A percentile compares a stretch with the other conserved stretches of the same genome.
phyloP scores from a whole-genome alignment of 1,140 invertebrate species.

The Caenorhabditis inopinata region DNA sequence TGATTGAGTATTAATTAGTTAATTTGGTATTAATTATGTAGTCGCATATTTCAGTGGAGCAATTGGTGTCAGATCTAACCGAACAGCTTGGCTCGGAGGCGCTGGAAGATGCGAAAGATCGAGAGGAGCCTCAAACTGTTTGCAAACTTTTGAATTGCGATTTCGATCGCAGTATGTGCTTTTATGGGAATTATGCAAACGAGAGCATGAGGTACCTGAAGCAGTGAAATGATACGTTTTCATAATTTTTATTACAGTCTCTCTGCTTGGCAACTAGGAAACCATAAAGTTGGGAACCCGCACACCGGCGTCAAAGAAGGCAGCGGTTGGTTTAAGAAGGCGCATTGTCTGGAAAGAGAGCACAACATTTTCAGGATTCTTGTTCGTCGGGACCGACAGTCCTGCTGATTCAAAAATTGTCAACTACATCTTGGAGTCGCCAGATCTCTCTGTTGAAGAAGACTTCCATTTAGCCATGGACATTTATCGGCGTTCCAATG shows the following conservation, averaged over 20 bases:
- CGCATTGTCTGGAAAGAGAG: background rate
- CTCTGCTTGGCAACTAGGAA: conserved; percentile 24
- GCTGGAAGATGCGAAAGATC: background rate
- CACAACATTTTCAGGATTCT: conserved; percentile 31
- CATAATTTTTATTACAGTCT: background rate
- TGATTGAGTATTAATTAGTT: too few relatives aligned
- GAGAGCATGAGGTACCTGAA: conserved; percentile 20
- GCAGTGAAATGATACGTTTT: background rate
- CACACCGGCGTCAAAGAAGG: conserved; percentile 38
- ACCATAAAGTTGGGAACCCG: conserved; percentile 20
- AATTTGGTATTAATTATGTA: too few relatives aligned
- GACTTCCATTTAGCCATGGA: conserved; percentile 35
- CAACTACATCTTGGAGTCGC: conserved; percentile 38
- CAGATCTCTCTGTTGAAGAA: conserved; percentile 17
- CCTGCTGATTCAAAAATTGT: conserved; percentile 8
- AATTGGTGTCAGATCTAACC: background rate
- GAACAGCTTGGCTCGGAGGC: background rate
- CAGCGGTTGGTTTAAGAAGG: background rate
- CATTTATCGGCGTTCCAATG: conserved; percentile 39
- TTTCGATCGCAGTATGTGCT: conserved; percentile 3
- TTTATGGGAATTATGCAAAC: conserved; percentile 26
- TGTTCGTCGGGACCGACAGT: conserved; percentile 43
- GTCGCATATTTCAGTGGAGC: background rate
- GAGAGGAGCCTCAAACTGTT: conserved; percentile 4
- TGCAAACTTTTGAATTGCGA: conserved; percentile 25